Percentiles rank a stretch among this genome's conserved stretches.
phyloP scores from a whole-genome alignment of 2,888 invertebrate genomes.

The Agapetus fuscipes region DNA sequence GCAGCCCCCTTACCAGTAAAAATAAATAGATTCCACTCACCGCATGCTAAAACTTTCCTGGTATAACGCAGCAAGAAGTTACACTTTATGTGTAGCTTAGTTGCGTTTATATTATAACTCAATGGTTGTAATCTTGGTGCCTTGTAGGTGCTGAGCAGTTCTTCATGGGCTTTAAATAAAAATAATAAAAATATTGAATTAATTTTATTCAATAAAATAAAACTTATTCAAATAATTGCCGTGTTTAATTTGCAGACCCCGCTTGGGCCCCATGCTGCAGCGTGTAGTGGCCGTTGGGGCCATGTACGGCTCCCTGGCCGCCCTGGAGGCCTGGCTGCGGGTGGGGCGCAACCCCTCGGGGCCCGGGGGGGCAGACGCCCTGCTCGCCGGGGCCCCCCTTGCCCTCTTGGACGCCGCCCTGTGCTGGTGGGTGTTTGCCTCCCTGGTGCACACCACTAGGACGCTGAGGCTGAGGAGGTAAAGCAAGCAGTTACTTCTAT shows the following conservation, averaged over 20 bases:
- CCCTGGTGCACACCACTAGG: conserved; percentile 80
- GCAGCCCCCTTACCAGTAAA: too few relatives aligned
- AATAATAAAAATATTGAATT: too few relatives aligned
- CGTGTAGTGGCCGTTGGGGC: conserved; percentile 77
- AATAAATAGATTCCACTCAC: too few relatives aligned
- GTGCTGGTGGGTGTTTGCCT: conserved; percentile 91
- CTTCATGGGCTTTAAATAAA: too few relatives aligned
- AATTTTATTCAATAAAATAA: too few relatives aligned
- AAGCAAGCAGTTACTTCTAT: too few relatives aligned
- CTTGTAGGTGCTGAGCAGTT: too few relatives aligned
- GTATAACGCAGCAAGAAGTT: too few relatives aligned
- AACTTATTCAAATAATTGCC: conserved; percentile 72
- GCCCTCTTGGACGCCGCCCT: conserved; percentile 79
- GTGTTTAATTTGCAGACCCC: conserved; percentile 48
- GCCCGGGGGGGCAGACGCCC: conserved; percentile 25
- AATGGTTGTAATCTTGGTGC: too few relatives aligned
- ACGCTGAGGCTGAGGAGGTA: conserved; percentile 74
- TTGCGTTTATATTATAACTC: too few relatives aligned
- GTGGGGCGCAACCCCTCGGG: conserved; percentile 29
- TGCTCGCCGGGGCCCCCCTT: conserved; percentile 77
- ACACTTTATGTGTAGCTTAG: too few relatives aligned
- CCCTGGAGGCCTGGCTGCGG: conserved; percentile 78
- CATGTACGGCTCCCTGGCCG: conserved; percentile 74
- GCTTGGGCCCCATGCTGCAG: conserved; percentile 81
- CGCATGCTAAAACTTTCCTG: too few relatives aligned